Evolutionary conservation across 2,888 invertebrate genomes (phyloP).

Genomic region (Catocala fraxini): DNA sequence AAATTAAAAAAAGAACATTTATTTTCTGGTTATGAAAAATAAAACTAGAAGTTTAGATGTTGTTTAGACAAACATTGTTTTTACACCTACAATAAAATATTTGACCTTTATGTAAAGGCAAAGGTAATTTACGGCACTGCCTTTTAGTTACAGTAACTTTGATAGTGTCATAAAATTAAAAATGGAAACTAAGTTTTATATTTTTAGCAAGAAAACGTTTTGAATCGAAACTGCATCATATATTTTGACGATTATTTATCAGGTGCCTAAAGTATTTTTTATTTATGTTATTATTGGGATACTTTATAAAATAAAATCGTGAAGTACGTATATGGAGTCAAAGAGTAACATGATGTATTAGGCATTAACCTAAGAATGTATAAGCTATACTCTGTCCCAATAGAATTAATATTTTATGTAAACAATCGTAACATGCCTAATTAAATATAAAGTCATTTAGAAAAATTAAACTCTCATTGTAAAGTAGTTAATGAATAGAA

Average conservation of each 20-base stretch:
- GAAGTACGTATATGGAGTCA: neutral
- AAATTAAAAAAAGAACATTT: too few relatives aligned
- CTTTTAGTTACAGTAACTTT: conserved; percentile 49
- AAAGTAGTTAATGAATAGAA: too few relatives aligned
- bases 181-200: conserved; percentile 54
- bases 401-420: too few relatives aligned
- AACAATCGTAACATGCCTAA: too few relatives aligned
- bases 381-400: too few relatives aligned
- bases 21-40: too few relatives aligned
- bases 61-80: conserved; percentile 34
- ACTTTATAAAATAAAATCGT: neutral
- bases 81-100: conserved; percentile 45
- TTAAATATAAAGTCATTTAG: too few relatives aligned
- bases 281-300: conserved; percentile 27
- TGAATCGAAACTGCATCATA: conserved; percentile 38
- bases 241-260: conserved; percentile 48
- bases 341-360: neutral
- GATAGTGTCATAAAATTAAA: conserved; percentile 54
- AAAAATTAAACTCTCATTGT: too few relatives aligned
- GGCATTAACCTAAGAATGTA: too few relatives aligned
- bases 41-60: conserved; percentile 1
- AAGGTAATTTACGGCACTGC: conserved; percentile 44
- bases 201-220: conserved; percentile 47
- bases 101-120: conserved; percentile 39
- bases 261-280: conserved; percentile 44